Conservation (phyloP, 2,797 vertebrate genomes). For the Dryobates pubescens region DNA sequence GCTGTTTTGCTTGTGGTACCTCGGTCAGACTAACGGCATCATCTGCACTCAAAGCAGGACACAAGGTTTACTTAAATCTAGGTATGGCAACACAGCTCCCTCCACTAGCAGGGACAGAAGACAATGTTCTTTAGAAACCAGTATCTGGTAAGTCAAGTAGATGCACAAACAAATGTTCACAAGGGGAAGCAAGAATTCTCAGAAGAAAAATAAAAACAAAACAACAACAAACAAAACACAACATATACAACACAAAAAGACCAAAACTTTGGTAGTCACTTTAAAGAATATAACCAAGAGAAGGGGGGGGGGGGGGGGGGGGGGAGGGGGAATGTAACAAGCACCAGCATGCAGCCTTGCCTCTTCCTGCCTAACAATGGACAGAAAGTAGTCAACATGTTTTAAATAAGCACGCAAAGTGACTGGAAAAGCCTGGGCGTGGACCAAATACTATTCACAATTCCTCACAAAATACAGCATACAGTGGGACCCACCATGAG, state of each 20-base stretch:
- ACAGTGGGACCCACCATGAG: not conserved
- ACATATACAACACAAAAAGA: not conserved
- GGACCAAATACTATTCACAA: not conserved
- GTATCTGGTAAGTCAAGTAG: not conserved
- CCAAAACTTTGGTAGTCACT: not conserved
- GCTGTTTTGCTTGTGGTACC: not conserved
- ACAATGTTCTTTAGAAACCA: not conserved
- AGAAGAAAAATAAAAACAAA: not conserved
- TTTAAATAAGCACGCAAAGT: not conserved
- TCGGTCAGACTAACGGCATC: not conserved
- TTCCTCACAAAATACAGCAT: not conserved
- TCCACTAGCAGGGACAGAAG: not conserved
- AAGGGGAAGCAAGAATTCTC: not conserved
- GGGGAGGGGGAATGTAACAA: not conserved
- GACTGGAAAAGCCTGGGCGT: not conserved
- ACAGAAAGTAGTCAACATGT: not conserved
- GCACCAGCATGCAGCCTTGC: not conserved
- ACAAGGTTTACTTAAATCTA: not conserved
- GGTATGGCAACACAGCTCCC: not conserved
- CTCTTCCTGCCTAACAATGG: not conserved
- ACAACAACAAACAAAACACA: not conserved
- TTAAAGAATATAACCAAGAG: not conserved
- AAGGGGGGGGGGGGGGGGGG: not conserved
- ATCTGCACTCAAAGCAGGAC: not conserved
- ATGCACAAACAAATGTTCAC: not conserved